Evolutionary conservation across 2,888 invertebrate species (phyloP), one percentile per base, ranked within the genome.

Genomic region (Mesorhabditis belari): DNA sequence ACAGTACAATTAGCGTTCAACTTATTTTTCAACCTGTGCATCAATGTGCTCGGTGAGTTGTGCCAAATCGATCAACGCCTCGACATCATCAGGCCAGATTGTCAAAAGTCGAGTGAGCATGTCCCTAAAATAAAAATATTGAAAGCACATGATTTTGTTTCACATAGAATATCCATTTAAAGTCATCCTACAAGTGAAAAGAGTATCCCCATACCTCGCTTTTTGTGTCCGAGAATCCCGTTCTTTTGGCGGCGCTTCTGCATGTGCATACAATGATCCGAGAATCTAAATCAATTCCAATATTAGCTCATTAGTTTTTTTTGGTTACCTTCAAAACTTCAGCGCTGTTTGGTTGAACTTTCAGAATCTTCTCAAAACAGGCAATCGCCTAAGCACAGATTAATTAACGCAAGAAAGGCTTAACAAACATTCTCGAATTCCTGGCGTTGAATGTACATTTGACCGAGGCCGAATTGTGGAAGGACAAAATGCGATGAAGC

Each of bases 391-490:
- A 65, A 52, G 74, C 12, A 21, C 24, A 17, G n/a, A 17, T 21
- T 44, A 57, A 59, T 49, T 23, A 24, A 60, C 19, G n/a, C 1
- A 17, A 9, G 44, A 17, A 9, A n/a, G 44, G n/a, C 2, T n/a
- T 17, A 35, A 17, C 44, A 17, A 9, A 85, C 85, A 75, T 85
- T 85, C 66, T 94, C 93, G 1, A 89, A 88, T 81, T 98, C 96
- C 0, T 92, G 92, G 81, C 95, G 87, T 81, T 94, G 91, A 71
- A 99, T 93, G 81, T 98, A 96, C 94, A 99, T 96, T 83, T 99
- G 98, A 0, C 98, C 98, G 0, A 99, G 86, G 0, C 98, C 98
- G 83, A 92, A 99, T 84, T 93, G 92, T 0, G 98, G 98, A 60
- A 99, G 84, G 0, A 98, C 92, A 85, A 98, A 99, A 80, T 88